A percentile compares a stretch with the other conserved stretches of the same genome.
Conservation (phyloP, 2,888 invertebrate genomes). For the Unio pictorum region DNA sequence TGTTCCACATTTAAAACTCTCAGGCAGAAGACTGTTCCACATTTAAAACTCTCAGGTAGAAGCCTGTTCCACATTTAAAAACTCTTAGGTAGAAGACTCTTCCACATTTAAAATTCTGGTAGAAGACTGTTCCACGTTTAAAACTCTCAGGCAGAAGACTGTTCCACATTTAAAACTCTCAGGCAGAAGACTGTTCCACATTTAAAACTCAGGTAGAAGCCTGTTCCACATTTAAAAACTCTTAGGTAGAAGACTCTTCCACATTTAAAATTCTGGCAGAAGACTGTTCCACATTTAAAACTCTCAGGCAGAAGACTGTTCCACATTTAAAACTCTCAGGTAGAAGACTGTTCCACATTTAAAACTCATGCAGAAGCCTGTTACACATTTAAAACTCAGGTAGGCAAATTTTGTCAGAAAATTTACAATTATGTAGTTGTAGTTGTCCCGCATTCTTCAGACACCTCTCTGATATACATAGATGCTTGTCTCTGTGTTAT, state of each 20-base stretch:
- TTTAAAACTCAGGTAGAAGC: too few relatives aligned
- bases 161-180: too few relatives aligned
- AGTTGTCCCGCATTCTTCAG: not conserved
- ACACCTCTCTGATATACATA: too few relatives aligned
- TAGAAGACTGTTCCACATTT: conserved; percentile 79
- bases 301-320: not conserved
- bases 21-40: too few relatives aligned
- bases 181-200: too few relatives aligned
- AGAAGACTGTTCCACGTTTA: conserved; percentile 81
- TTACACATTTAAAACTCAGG: conserved; percentile 94
- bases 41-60: too few relatives aligned
- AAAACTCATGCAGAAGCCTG: conserved; percentile 81
- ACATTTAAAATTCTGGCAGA: conserved; percentile 86
- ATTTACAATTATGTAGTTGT: too few relatives aligned
- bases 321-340: not conserved
- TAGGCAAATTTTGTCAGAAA: conserved; percentile 69
- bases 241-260: conserved; percentile 66
- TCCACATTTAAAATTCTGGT: not conserved
- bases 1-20: conserved; percentile 88
- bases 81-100: not conserved
- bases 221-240: not conserved
- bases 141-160: conserved; percentile 75
- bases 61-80: too few relatives aligned
- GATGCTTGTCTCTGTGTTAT: too few relatives aligned
- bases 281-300: too few relatives aligned